phyloP scores from a whole-genome alignment of 2,113 vertebrate species.

The Paracanthobrama guichenoti region DNA sequence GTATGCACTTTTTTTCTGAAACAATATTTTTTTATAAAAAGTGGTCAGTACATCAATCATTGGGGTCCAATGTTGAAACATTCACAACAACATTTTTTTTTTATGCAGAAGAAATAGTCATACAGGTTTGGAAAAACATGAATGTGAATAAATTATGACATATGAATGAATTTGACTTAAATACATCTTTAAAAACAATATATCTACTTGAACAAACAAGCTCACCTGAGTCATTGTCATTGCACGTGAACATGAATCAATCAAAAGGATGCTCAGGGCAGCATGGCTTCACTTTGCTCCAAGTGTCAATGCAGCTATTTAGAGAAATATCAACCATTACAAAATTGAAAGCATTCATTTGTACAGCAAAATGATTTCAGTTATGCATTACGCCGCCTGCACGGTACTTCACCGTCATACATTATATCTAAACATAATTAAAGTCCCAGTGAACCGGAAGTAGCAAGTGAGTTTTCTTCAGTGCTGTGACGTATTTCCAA shows the following conservation, averaged over 20 bases:
- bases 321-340: slow-evolving; percentile 16
- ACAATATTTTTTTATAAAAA: not conserved
- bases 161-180: not conserved
- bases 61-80: not conserved
- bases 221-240: slow-evolving; percentile 71
- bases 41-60: not conserved
- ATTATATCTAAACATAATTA: no score
- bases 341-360: not conserved
- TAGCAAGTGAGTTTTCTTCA: no score
- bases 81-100: not conserved
- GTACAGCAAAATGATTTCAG: not conserved
- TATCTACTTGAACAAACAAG: not conserved
- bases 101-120: not conserved
- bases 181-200: not conserved
- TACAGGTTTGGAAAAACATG: not conserved
- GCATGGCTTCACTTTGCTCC: slow-evolving; percentile 81
- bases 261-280: slow-evolving; percentile 81
- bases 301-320: slow-evolving; percentile 79
- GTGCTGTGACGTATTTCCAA: no score
- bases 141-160: not conserved
- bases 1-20: not conserved
- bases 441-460: no score
- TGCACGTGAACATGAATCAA: slow-evolving; percentile 65
- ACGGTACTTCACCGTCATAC: no score
- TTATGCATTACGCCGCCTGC: no score